Evolutionary conservation across 2,797 vertebrate genomes (phyloP).

Genomic region (Poeciliopsis presidionis): DNA sequence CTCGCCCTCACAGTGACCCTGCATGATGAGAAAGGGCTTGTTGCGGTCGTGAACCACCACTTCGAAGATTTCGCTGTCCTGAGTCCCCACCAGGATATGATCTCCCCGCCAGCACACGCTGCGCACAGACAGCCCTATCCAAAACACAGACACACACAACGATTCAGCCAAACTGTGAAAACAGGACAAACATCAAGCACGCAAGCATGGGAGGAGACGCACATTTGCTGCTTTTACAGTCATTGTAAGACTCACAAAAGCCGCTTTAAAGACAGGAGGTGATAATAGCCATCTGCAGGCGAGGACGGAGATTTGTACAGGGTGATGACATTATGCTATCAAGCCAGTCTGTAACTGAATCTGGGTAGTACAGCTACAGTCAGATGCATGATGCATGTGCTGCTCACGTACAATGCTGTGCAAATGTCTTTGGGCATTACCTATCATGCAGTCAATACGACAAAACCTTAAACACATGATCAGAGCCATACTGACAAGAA

Average conservation of each 20-base stretch:
- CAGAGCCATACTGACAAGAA: constrained; percentile 11
- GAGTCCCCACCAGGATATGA: constrained; percentile 96
- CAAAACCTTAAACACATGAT: constrained; percentile 8
- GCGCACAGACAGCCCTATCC: constrained; percentile 92
- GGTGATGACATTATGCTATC: constrained; percentile 42
- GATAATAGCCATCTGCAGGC: constrained; percentile 51
- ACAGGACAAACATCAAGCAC: constrained; percentile 4
- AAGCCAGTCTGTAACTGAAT: constrained; percentile 49
- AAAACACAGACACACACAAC: constrained; percentile 22
- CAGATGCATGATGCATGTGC: constrained; percentile 65
- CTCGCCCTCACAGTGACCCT: constrained; percentile 98
- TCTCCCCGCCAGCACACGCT: constrained; percentile 99
- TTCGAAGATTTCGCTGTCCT: constrained; percentile 99
- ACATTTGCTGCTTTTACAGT: constrained; percentile 24
- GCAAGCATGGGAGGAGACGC: constrained; percentile 25
- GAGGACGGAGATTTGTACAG: constrained; percentile 51
- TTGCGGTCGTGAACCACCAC: constrained; percentile 98
- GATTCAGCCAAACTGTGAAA: not conserved
- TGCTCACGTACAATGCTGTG: constrained; percentile 47
- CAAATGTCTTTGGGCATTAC: constrained; percentile 19
- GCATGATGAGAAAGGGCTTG: constrained; percentile 99
- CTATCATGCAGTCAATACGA: constrained; percentile 13
- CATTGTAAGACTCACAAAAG: constrained; percentile 35
- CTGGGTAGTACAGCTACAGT: constrained; percentile 43
- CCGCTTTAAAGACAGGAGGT: constrained; percentile 52